A percentile compares a stretch with the other conserved stretches of the same genome.
phyloP scores from a whole-genome alignment of 1,140 invertebrate species.

The Drosophila yakuba region DNA sequence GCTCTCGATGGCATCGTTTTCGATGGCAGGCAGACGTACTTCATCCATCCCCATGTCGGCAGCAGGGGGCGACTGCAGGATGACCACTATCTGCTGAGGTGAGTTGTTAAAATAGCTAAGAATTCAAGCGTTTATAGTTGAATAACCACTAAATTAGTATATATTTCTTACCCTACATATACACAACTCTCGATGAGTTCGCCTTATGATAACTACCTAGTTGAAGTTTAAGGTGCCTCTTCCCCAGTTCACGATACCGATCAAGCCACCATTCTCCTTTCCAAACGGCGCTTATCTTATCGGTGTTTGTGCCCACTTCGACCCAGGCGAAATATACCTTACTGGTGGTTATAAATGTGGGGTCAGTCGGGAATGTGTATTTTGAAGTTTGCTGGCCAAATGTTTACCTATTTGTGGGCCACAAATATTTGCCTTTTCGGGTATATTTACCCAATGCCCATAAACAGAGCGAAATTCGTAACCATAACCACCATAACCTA shows the following conservation, averaged over 20 bases:
- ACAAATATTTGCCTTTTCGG: constrained; percentile 63
- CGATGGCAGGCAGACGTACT: constrained; percentile 91
- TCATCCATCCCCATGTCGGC: constrained; percentile 87
- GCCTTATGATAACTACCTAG: neutral
- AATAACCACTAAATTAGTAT: neutral
- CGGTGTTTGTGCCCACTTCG: neutral
- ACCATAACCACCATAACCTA: constrained; percentile 8
- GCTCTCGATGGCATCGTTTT: constrained; percentile 93
- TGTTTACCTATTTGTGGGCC: constrained; percentile 64
- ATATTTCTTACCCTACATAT: neutral
- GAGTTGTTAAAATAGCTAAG: constrained; percentile 22
- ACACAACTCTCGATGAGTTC: neutral
- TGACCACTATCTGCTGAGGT: constrained; percentile 81
- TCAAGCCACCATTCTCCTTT: neutral
- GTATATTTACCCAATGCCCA: constrained; percentile 14
- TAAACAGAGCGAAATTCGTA: constrained; percentile 4
- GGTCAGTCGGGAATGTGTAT: constrained; percentile 3
- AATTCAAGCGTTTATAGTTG: too few relatives aligned
- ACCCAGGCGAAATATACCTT: constrained; percentile 14
- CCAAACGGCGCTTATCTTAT: constrained; percentile 55
- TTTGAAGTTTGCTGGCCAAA: constrained; percentile 34
- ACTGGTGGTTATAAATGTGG: constrained; percentile 23
- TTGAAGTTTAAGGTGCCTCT: neutral
- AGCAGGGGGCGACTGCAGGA: constrained; percentile 67
- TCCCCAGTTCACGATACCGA: neutral